Evolutionary conservation across 2,113 vertebrate species (phyloP), one percentile per base, ranked within the genome.

Genomic region (Podocnemis expansa): DNA sequence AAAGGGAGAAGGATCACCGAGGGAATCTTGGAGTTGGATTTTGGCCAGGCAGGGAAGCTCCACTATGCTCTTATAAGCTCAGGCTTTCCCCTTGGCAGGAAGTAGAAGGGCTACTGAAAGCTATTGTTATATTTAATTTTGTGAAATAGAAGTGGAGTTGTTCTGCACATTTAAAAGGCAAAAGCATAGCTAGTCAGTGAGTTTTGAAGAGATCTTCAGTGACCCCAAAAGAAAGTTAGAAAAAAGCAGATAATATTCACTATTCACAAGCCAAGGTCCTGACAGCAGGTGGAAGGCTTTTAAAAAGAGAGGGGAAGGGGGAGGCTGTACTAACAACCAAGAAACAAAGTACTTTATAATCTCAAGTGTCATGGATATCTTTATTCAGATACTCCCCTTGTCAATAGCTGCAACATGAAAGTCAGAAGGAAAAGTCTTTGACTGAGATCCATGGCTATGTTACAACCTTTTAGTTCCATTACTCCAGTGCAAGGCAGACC

Each of bases 301-400:
- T 13, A 51, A 51, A 51, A 51, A 51, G 14, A 51, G 12, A 27
- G 27, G 56, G 5, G 11, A 2, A 16, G 9, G 49, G 49, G 9
- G 17, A 63, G 60, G 14, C 60, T 34, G 60, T 34, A 31, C 7
- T 63, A 63, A 63, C 60, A 63, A 58, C 4, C 29, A 25, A 58
- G 12, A 63, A 63, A 34, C 60, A 8, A 4, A 31, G 49, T 51
- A 51, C 14, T 3, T 51, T 91, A 94, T 88, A 80, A 85, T 89
- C 91, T 41, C 25, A 2, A 73, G 49, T 82, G n/a, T 24, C 80
- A 51, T 1, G 54, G 63, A 55, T 78, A 82, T 5, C 12, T 56
- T 83, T 45, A 41, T 89, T 91, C 82, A 85, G 63, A 85, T 86
- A 82, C 29, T 67, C 89, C 38, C 73, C 31, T 88, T 88, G 73